Evolutionary conservation across 2,113 vertebrate genomes (phyloP), one percentile per base, ranked within the genome.

Genomic region (Cygnus atratus): DNA sequence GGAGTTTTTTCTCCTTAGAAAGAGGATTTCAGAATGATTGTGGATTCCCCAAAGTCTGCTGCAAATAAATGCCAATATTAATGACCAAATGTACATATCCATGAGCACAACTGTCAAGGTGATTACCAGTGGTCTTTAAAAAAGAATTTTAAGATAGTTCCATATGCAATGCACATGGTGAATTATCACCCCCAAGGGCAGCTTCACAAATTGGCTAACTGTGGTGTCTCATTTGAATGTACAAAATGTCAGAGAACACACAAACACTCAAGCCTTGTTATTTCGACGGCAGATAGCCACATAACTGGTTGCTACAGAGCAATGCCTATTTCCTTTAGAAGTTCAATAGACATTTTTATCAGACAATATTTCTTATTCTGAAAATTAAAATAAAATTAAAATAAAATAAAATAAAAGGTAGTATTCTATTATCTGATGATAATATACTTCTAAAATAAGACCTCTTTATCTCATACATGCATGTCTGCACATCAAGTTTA

Each of bases 181-280:
- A 87, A 93, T 77, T 84, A 88, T 5, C 37, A 80, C 4, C 9
- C 28, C 39, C 22, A 83, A 80, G 80, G 37, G 72, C 58, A 88
- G 33, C 50, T 73, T 62, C 59, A 54, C 20, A 68, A 83, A 44
- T 20, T 44, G 65, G 59, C 12, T 67, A 85, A 55, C 18, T 43
- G 44, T 4, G 18, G 8, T 35, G 26, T 54, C 39, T 80, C 33
- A 66, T 10, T 1, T 58, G 55, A 70, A 80, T 1, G 6, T 1
- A 62, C 33, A 71, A 81, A 84, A 62, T 24, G 3, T 37, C 61
- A 81, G 41, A 73, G 41, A 31, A 87, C 12, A 55, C 10, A 28
- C 19, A 43, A 65, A 0, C 8, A 16, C 28, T 59, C 61, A 50
- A 84, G n/a, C 6, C 33, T 71, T 2, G 0, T 74, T 58, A 41